phyloP scores from a whole-genome alignment of 2,113 vertebrate genomes.

The Antigone vipio region DNA sequence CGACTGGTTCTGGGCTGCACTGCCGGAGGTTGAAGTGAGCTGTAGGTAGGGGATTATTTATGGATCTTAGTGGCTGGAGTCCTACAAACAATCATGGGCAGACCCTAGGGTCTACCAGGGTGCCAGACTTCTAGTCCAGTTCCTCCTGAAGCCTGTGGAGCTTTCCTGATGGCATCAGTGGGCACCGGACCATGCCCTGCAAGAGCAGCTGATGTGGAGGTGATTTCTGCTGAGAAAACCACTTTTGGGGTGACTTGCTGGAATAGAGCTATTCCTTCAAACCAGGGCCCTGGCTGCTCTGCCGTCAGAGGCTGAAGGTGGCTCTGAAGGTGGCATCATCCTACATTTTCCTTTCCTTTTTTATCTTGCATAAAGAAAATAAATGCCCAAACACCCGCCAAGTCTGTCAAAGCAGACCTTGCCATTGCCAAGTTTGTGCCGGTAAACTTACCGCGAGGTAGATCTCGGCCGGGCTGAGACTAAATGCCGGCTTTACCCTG shows the following conservation, averaged over 20 bases:
- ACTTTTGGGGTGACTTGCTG: not conserved
- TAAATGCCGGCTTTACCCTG: not conserved
- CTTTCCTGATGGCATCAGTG: not conserved
- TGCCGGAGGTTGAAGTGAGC: not conserved
- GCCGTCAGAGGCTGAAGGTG: not conserved
- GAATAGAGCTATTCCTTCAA: not conserved
- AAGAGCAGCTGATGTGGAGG: rapidly evolving
- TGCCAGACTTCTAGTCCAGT: not conserved
- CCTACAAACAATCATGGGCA: not conserved
- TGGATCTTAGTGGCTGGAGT: not conserved
- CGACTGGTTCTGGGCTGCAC: rapidly evolving
- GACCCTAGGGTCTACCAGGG: not conserved
- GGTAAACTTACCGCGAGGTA: not conserved
- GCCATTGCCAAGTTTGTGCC: not conserved
- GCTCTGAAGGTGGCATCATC: not conserved
- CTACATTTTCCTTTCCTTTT: not conserved
- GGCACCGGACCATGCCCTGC: not conserved
- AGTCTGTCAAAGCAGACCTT: not conserved
- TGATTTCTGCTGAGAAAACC: not conserved
- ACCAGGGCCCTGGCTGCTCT: rapidly evolving
- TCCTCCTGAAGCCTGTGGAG: not conserved
- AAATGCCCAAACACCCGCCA: not conserved
- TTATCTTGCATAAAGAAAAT: not conserved
- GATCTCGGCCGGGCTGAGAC: not conserved
- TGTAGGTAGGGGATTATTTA: not conserved